These are phyloP conservation scores for Odontocerum albicorne DNA, from an alignment of 2,888 invertebrate genomes.

Conservation along the genomic window DNA sequence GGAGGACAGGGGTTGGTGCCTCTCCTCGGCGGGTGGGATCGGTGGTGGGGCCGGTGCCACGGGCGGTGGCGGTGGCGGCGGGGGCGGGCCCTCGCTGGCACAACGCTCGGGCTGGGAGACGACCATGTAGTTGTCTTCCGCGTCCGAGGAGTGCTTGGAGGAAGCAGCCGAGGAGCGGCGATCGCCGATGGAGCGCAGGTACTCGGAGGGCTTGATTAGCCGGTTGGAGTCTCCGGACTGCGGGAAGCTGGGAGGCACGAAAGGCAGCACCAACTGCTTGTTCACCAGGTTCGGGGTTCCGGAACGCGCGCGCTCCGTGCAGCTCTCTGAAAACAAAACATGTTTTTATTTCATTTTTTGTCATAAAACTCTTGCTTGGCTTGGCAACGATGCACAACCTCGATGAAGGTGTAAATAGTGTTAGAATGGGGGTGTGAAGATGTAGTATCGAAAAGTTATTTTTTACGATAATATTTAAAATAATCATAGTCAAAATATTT, in stretches of 20 bases:
- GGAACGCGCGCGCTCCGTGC: conserved; percentile 55
- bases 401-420: too few species aligned
- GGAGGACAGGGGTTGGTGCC: conserved; percentile 77
- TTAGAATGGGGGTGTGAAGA: too few species aligned
- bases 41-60: conserved; percentile 58
- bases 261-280: conserved; percentile 84
- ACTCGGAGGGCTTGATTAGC: conserved; percentile 91
- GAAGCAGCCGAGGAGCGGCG: conserved; percentile 55
- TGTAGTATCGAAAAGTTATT: too few species aligned
- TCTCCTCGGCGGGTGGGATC: conserved; percentile 41
- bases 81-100: conserved; percentile 44
- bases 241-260: conserved; percentile 90
- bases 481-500: too few species aligned
- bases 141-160: conserved; percentile 46
- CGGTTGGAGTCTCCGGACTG: conserved; percentile 75
- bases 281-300: conserved; percentile 70
- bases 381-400: too few species aligned
- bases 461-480: too few species aligned
- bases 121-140: conserved; percentile 42
- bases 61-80: conserved; percentile 58
- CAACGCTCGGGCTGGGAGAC: conserved; percentile 44
- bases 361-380: too few species aligned
- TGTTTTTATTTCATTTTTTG: too few species aligned
- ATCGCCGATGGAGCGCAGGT: conserved; percentile 79
- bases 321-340: too few species aligned